Evolutionary conservation across 2,888 invertebrate genomes (phyloP).

Genomic region (Bhutanitis thaidina): DNA sequence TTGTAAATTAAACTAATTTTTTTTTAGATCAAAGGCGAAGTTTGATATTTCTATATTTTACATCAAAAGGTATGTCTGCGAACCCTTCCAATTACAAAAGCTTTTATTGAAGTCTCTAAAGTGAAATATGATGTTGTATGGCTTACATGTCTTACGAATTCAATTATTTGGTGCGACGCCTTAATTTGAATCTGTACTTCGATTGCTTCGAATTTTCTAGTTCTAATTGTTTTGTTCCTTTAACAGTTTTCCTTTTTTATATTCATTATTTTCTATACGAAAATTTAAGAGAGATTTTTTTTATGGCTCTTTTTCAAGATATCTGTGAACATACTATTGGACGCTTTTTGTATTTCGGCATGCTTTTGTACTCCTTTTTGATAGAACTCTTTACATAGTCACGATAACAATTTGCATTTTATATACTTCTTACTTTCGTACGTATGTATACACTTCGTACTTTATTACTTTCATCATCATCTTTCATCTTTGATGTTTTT

Average conservation of each 20-base stretch:
- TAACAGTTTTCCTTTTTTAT: slow-evolving; percentile 4
- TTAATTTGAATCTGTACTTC: slow-evolving; percentile 9
- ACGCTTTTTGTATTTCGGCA: slow-evolving; percentile 2
- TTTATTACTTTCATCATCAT: too few relatives aligned
- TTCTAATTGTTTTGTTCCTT: slow-evolving; percentile 11
- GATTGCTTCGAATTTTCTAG: slow-evolving; percentile 7
- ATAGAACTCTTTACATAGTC: slow-evolving; percentile 7
- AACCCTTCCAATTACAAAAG: slow-evolving; percentile 20
- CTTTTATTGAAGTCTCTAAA: slow-evolving; percentile 14
- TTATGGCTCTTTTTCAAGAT: slow-evolving; percentile 13
- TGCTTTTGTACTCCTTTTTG: slow-evolving; percentile 10
- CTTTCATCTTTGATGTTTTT: neutral
- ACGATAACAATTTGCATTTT: slow-evolving; percentile 2
- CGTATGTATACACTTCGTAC: too few relatives aligned
- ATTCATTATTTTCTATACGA: slow-evolving; percentile 16
- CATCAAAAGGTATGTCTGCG: slow-evolving; percentile 16
- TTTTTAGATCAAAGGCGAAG: slow-evolving; percentile 13
- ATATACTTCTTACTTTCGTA: slow-evolving; percentile 5
- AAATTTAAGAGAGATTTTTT: slow-evolving; percentile 13
- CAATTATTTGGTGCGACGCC: slow-evolving; percentile 6
- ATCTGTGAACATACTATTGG: slow-evolving; percentile 12
- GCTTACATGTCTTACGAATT: slow-evolving; percentile 13
- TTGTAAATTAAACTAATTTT: slow-evolving; percentile 9
- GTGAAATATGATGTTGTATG: slow-evolving; percentile 16
- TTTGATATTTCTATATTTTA: slow-evolving; percentile 13